phyloP scores from a whole-genome alignment of 2,113 vertebrate species.

The Australoheros scitulus region DNA sequence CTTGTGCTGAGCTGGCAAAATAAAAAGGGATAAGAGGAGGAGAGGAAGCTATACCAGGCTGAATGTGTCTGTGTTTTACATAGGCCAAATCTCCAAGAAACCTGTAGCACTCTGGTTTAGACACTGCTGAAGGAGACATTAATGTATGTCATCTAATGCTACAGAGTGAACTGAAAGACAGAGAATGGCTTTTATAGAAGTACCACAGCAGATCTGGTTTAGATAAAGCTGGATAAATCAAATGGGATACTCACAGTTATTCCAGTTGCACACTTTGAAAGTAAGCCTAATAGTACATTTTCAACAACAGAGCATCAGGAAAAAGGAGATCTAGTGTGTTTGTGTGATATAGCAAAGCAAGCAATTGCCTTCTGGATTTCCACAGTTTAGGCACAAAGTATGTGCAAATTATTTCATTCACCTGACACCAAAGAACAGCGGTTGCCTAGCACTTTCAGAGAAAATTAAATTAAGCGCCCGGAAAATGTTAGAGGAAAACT shows the following conservation, averaged over 20 bases:
- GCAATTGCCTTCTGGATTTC: conserved; percentile 73
- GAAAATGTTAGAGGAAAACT: conserved; percentile 77
- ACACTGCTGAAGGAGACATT: conserved; percentile 29
- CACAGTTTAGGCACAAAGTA: conserved; percentile 74
- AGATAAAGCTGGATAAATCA: conserved; percentile 55
- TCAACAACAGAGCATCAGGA: conserved; percentile 38
- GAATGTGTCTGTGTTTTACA: conserved; percentile 68
- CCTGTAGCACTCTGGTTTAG: conserved; percentile 39
- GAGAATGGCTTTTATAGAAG: conserved; percentile 16
- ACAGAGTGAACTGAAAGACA: conserved; percentile 2
- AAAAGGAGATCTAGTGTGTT: conserved; percentile 53
- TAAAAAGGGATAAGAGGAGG: conserved; percentile 59
- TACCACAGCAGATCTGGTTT: conserved; percentile 32
- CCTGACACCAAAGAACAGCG: conserved; percentile 75
- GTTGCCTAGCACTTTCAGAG: conserved; percentile 68
- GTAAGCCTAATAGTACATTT: conserved; percentile 58
- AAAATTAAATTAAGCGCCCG: conserved; percentile 77
- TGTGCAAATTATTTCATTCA: conserved; percentile 79
- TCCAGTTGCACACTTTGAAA: conserved; percentile 50
- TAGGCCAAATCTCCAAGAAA: conserved; percentile 38
- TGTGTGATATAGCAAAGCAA: conserved; percentile 60
- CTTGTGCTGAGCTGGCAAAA: conserved; percentile 74
- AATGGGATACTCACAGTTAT: conserved; percentile 43
- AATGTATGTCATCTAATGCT: conserved; percentile 37
- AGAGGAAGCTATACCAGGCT: conserved; percentile 41